Evolutionary conservation across 2,113 vertebrate genomes (phyloP).

Genomic region (Balaeniceps rex): DNA sequence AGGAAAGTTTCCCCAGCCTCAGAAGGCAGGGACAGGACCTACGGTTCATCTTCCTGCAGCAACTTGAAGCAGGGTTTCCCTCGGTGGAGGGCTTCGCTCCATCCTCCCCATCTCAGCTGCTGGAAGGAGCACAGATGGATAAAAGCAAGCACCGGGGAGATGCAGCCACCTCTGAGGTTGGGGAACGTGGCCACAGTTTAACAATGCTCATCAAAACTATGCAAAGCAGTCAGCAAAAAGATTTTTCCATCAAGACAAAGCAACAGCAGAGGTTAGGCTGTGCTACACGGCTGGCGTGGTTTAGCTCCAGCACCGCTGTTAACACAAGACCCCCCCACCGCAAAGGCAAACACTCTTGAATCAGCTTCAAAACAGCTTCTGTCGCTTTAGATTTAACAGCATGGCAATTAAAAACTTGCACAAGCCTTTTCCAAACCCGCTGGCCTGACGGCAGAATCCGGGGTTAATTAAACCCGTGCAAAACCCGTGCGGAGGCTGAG

Average conservation of each 20-base stretch:
- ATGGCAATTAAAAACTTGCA: neutral
- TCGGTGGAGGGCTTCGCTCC: fast-evolving
- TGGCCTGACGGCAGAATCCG: fast-evolving
- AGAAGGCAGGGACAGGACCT: neutral
- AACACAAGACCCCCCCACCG: neutral
- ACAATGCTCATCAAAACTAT: neutral
- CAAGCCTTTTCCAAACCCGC: fast-evolving
- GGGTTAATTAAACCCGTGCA: neutral
- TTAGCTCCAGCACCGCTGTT: neutral
- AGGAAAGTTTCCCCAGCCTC: neutral
- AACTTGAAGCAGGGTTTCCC: neutral
- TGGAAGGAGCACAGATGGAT: neutral
- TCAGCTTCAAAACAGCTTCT: neutral
- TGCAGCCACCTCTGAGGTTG: neutral
- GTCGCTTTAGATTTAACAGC: neutral
- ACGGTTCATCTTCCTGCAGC: neutral
- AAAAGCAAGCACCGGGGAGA: neutral
- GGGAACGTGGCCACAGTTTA: fast-evolving
- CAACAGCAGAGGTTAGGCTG: neutral
- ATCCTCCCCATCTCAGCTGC: neutral
- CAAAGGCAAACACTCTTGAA: neutral
- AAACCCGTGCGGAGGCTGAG: neutral
- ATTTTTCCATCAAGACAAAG: neutral
- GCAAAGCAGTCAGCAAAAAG: neutral
- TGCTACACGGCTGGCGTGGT: fast-evolving